Evolutionary conservation across 2,888 invertebrate genomes (phyloP).

Genomic region (Phaedon cochleariae): DNA sequence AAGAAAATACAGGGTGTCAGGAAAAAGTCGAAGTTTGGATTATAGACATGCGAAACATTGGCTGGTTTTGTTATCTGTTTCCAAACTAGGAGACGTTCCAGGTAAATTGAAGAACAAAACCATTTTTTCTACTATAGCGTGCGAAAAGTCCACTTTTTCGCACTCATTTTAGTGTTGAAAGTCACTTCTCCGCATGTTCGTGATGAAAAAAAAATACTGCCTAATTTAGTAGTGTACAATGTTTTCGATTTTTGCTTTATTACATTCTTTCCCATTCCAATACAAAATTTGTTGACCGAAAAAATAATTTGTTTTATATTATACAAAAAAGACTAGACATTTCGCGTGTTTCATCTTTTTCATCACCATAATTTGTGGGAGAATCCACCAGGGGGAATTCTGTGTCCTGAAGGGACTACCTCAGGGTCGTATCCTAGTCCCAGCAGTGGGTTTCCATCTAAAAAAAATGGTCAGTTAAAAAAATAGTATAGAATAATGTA

Average conservation of each 20-base stretch:
- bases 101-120: conserved; percentile 25
- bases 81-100: conserved; percentile 48
- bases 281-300: background rate
- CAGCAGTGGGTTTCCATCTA: conserved; percentile 59
- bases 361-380: conserved; percentile 59
- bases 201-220: no score
- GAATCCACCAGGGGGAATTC: conserved; percentile 60
- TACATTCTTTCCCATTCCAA: no score
- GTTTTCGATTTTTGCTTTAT: no score
- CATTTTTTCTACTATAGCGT: no score
- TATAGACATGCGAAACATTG: conserved; percentile 43
- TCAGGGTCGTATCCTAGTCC: conserved; percentile 56
- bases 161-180: no score
- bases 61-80: conserved; percentile 51
- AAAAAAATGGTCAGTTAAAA: conserved; percentile 29
- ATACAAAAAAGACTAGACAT: background rate
- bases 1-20: conserved; percentile 51
- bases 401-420: conserved; percentile 44
- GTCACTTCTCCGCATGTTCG: no score
- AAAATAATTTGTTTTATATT: no score
- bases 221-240: no score
- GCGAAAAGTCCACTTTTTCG: no score
- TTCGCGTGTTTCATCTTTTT: background rate
- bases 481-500: no score
- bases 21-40: conserved; percentile 39